A percentile compares a stretch with the other conserved stretches of the same genome.
Evolutionary conservation across 2,113 vertebrate species (phyloP).

Genomic region (Felis catus): DNA sequence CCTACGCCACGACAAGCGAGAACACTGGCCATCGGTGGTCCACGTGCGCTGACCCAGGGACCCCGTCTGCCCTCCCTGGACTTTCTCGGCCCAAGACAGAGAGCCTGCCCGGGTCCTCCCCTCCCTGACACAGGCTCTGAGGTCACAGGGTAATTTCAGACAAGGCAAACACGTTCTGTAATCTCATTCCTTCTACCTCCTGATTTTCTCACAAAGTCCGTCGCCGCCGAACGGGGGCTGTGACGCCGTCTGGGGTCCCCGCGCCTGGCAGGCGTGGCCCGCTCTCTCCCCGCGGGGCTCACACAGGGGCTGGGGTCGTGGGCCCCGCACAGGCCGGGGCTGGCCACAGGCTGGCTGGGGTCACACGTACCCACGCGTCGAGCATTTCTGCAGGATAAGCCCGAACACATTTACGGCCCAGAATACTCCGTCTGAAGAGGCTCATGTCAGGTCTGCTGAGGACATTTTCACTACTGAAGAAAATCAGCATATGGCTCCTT

Average conservation of each 20-base stretch:
- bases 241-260: not conserved
- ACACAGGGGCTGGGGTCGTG: not conserved
- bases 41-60: not conserved
- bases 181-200: not conserved
- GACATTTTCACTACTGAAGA: not conserved
- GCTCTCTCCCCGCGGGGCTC: not conserved
- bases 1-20: not conserved
- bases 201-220: not conserved
- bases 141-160: not conserved
- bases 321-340: not conserved
- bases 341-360: not conserved
- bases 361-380: accelerated
- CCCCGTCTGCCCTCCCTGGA: not conserved
- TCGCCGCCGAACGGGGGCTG: not conserved
- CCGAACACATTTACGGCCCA: not conserved
- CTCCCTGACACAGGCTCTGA: not conserved
- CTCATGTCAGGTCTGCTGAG: accelerated
- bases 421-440: not conserved
- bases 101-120: not conserved
- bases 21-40: not conserved
- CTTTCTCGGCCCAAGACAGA: conserved; percentile 33
- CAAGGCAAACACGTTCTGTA: not conserved
- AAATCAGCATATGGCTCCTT: not conserved
- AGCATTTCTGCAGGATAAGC: accelerated
- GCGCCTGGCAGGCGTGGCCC: accelerated